Percentiles rank a stretch among this genome's conserved stretches.
Evolutionary conservation across 2,888 invertebrate species (phyloP).

Genomic region (Muscina levida): DNA sequence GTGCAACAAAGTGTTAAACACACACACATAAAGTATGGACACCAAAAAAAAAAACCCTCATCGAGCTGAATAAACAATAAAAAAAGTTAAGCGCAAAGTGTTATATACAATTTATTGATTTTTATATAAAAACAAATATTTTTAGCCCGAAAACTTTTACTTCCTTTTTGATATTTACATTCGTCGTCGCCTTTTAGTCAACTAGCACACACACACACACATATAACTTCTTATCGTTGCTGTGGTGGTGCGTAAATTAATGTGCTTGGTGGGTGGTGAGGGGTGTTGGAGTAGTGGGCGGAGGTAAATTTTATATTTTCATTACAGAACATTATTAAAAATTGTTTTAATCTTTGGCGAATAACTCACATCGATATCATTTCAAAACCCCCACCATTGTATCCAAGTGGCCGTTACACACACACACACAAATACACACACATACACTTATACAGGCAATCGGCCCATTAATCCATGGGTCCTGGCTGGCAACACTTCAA

Average conservation of each 20-base stretch:
- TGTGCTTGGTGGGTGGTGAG: constrained; percentile 19
- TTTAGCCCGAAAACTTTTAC: constrained; percentile 55
- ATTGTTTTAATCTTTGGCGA: constrained; percentile 66
- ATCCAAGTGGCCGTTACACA: neutral
- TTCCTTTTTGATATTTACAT: constrained; percentile 37
- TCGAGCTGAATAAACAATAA: constrained; percentile 7
- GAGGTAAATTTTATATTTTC: constrained; percentile 57
- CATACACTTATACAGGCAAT: neutral
- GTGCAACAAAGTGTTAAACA: too few species aligned
- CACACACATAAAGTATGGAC: too few species aligned
- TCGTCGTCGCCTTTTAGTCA: constrained; percentile 48
- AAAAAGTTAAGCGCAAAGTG: constrained; percentile 18
- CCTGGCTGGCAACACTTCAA: constrained; percentile 35
- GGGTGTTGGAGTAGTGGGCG: neutral
- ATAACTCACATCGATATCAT: constrained; percentile 59
- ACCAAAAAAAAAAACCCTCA: neutral
- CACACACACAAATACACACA: neutral
- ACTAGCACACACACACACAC: constrained; percentile 48
- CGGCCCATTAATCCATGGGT: neutral
- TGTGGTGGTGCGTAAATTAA: too few species aligned
- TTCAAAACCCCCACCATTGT: neutral
- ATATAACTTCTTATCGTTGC: constrained; percentile 29
- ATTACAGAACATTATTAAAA: constrained; percentile 66
- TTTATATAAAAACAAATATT: constrained; percentile 71
- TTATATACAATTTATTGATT: constrained; percentile 75